Evolutionary conservation across 2,888 invertebrate genomes (phyloP), one percentile per base, ranked within the genome.

Genomic region (Drosophila multiciliata): DNA sequence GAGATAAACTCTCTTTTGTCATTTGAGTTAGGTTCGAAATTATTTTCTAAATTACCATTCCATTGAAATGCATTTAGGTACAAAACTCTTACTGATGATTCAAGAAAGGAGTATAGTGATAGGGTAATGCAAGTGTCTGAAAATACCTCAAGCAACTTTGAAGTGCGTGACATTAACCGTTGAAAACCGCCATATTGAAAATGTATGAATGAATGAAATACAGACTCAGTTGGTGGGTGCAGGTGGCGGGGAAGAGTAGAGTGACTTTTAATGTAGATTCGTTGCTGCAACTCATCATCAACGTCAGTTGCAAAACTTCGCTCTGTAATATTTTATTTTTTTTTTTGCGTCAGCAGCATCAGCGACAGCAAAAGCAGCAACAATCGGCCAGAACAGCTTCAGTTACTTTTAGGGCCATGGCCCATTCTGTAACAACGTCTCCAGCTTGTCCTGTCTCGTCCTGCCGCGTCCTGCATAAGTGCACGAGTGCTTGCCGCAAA

Each of bases 401-500:
- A 80, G 78, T 77, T 83, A 75, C 85, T 77, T 78, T 86, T 77
- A 74, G 73, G 55, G 73, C 33, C 71, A 64, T 49, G 49, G 63
- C 73, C 40, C 65, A 53, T 32, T 48, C 53, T 60, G 66, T 40
- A 50, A 55, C 58, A 60, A 26, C 63, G 64, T 60, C 73, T 54
- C 20, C 73, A 38, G 62, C 70, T 75, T 75, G 69, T 72, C 65
- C 54, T 49, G 74, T 57, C 65, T 36, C 50, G 69, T 70, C 70
- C 75, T 80, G 80, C 61, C 64, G 52, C 72, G 63, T 66, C 65
- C 66, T 62, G 73, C 75, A 81, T 78, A 82, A 86, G 80, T 78
- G 82, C 60, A 45, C 65, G 72, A 82, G 79, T 81, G 85, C 81
- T 85, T 84, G 85, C 87, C 87, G 76, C 85, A 87, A 85, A 86